phyloP scores from a whole-genome alignment of 2,113 vertebrate species.

The Zingel zingel region DNA sequence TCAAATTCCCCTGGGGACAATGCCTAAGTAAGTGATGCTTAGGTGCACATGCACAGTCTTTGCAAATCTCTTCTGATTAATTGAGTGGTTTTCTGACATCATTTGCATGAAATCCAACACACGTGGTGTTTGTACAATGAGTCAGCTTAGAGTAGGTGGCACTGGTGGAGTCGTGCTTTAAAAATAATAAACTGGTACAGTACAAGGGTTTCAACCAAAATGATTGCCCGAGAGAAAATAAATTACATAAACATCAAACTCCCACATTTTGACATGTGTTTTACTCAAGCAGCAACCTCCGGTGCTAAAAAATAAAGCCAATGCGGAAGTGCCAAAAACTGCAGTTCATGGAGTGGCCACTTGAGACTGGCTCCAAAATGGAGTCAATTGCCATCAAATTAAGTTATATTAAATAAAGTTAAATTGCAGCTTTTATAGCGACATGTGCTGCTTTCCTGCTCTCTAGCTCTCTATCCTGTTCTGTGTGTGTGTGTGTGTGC shows the following conservation, averaged over 20 bases:
- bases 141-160: conserved; percentile 71
- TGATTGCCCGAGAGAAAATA: conserved; percentile 32
- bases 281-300: neutral
- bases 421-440: neutral
- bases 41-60: conserved; percentile 12
- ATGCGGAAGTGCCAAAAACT: too few relatives aligned
- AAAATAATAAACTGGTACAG: conserved; percentile 59
- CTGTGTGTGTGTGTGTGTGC: conserved; percentile 14
- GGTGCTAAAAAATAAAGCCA: too few relatives aligned
- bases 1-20: conserved; percentile 16
- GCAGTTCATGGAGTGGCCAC: too few relatives aligned
- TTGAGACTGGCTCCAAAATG: too few relatives aligned
- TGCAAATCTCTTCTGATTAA: conserved; percentile 49
- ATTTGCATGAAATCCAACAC: conserved; percentile 56
- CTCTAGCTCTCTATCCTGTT: neutral
- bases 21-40: conserved; percentile 11
- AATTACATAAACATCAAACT: conserved; percentile 56
- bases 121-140: conserved; percentile 63
- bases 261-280: conserved; percentile 52
- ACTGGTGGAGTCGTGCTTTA: conserved; percentile 67
- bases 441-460: neutral
- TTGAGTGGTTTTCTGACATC: conserved; percentile 44
- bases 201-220: conserved; percentile 36
- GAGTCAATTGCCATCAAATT: too few relatives aligned
- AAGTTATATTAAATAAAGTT: too few relatives aligned